phyloP scores from a whole-genome alignment of 2,888 invertebrate genomes.

The Polydrusus pterygomalis region DNA sequence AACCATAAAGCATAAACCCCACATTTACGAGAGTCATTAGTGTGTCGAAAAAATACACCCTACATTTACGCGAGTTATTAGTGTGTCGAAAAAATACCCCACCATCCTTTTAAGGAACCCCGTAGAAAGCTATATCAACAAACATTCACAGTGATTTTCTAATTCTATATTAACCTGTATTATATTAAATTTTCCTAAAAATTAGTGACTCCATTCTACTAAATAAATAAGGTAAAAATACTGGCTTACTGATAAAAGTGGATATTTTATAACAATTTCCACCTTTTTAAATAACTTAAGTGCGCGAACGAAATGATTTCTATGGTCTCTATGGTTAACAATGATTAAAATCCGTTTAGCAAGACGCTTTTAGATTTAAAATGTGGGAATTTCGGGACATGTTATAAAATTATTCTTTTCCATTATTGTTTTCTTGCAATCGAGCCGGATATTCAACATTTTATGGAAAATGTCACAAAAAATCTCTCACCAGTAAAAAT shows the following conservation, averaged over 20 bases:
- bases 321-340: slow-evolving; percentile 26
- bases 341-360: slow-evolving; percentile 28
- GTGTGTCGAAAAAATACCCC: background rate
- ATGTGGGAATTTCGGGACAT: background rate
- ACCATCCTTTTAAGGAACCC: slow-evolving; percentile 12
- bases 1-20: too few relatives aligned
- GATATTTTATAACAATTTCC: background rate
- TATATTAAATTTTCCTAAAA: slow-evolving; percentile 69
- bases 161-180: slow-evolving; percentile 63
- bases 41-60: too few relatives aligned
- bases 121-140: slow-evolving; percentile 54
- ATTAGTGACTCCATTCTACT: slow-evolving; percentile 69
- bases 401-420: background rate
- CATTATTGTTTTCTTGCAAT: background rate
- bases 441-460: slow-evolving; percentile 17
- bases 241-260: slow-evolving; percentile 66
- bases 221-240: slow-evolving; percentile 67
- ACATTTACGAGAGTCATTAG: too few relatives aligned
- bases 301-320: slow-evolving; percentile 10
- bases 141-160: slow-evolving; percentile 63
- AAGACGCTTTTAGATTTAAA: background rate
- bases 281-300: slow-evolving; percentile 27
- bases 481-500: background rate
- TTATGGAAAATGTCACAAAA: slow-evolving; percentile 15
- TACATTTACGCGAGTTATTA: too few relatives aligned